These are phyloP conservation scores for Troides helena DNA, from an alignment of 2,888 invertebrate genomes.

Conservation along the genomic window DNA sequence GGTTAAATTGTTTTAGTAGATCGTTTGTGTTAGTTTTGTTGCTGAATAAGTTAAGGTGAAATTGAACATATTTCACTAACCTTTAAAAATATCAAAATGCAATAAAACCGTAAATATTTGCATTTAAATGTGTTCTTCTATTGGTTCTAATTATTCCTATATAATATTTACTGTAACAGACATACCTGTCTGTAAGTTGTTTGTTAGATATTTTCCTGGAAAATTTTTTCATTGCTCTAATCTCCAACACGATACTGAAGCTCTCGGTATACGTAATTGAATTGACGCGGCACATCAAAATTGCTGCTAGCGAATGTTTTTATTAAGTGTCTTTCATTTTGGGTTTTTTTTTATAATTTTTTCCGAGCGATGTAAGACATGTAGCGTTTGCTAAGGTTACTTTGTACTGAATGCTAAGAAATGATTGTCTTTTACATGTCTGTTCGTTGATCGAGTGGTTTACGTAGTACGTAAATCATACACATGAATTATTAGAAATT, in stretches of 20 bases:
- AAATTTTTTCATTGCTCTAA: conserved; percentile 66
- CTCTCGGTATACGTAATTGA: conserved; percentile 51
- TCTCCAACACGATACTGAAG: conserved; percentile 49
- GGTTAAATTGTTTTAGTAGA: no score
- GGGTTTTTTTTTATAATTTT: conserved; percentile 32
- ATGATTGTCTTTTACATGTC: conserved; percentile 33
- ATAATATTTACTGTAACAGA: conserved; percentile 23
- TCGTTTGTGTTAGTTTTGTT: no score
- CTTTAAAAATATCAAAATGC: no score
- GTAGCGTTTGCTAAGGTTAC: conserved; percentile 30
- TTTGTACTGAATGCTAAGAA: conserved; percentile 43
- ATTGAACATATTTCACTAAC: no score
- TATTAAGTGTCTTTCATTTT: conserved; percentile 49
- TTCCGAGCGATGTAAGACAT: conserved; percentile 6
- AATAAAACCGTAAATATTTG: neutral
- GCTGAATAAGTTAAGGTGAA: no score
- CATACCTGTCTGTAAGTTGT: conserved; percentile 57
- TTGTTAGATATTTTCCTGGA: conserved; percentile 53
- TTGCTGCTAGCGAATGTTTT: conserved; percentile 51
- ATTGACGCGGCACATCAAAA: conserved; percentile 57
- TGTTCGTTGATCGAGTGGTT: neutral
- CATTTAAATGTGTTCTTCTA: neutral
- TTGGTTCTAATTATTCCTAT: neutral
- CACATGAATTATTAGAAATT: no score
- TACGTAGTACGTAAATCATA: neutral